These are phyloP conservation scores for Drosophila limbata DNA, from an alignment of 2,888 invertebrate species.

Conservation along the genomic window DNA sequence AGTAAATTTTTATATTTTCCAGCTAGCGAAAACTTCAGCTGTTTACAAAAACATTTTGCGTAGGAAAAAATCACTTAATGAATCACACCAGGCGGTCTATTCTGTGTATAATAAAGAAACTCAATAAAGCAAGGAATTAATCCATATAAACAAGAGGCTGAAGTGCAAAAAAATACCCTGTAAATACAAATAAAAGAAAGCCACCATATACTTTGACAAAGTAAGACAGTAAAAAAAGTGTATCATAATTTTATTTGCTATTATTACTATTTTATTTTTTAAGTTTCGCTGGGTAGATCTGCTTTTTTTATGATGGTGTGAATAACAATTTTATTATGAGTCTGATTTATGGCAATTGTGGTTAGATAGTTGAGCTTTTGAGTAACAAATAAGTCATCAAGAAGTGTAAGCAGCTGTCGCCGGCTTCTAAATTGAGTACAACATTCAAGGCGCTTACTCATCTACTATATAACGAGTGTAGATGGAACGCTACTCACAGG, in stretches of 20 bases:
- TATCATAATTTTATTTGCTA: no score
- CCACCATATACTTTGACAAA: neutral
- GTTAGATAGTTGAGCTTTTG: neutral
- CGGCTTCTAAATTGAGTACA: conserved; percentile 24
- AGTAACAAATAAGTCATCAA: conserved; percentile 11
- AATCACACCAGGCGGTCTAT: conserved; percentile 31
- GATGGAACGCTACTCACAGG: conserved; percentile 9
- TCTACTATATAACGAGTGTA: conserved; percentile 30
- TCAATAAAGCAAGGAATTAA: conserved; percentile 7
- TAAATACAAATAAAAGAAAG: neutral
- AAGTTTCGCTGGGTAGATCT: neutral
- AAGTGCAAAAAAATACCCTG: conserved; percentile 6
- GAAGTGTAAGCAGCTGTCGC: conserved; percentile 1
- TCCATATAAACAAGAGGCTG: neutral
- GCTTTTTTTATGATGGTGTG: neutral
- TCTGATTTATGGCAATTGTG: neutral
- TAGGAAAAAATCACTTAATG: conserved; percentile 25
- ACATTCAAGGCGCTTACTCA: conserved; percentile 44
- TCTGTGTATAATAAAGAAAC: conserved; percentile 5
- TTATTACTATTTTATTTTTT: neutral
- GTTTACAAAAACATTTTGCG: conserved; percentile 25
- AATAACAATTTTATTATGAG: neutral
- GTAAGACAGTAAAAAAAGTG: no score
- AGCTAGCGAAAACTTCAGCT: conserved; percentile 6
- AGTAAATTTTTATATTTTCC: neutral